Evolutionary conservation across 2,113 vertebrate genomes (phyloP).

Genomic region (Todiramphus chloris): DNA sequence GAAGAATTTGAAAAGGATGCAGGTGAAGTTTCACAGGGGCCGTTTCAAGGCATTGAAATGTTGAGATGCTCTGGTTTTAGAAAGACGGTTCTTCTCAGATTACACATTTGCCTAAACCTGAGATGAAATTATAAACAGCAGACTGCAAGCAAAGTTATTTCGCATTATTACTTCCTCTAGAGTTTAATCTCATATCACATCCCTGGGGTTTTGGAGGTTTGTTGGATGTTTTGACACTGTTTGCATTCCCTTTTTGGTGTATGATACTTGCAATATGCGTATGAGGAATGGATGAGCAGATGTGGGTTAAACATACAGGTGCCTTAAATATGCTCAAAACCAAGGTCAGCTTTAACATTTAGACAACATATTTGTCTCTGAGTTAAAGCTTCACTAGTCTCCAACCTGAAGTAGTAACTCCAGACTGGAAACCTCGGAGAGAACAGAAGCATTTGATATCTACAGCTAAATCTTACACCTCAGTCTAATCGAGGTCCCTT

Average conservation of each 20-base stretch:
- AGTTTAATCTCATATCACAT: background rate
- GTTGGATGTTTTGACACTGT: background rate
- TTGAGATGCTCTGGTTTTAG: conserved; percentile 7
- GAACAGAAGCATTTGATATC: background rate
- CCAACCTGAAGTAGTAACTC: background rate
- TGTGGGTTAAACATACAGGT: background rate
- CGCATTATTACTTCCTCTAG: background rate
- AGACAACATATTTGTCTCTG: background rate
- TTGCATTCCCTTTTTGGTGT: background rate
- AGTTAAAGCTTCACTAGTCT: background rate
- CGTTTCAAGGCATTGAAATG: background rate
- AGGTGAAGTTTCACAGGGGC: conserved; percentile 49
- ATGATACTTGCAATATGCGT: background rate
- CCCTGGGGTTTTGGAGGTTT: background rate
- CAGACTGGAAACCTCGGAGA: background rate
- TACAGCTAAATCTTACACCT: background rate
- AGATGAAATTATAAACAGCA: conserved; percentile 41
- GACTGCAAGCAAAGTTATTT: background rate
- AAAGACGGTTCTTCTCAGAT: background rate
- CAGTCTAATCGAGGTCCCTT: rapidly evolving
- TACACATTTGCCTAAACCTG: background rate
- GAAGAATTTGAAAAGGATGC: conserved; percentile 9
- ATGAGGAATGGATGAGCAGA: background rate
- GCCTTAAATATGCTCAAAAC: background rate
- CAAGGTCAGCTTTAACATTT: background rate